Evolutionary conservation across 2,888 invertebrate species (phyloP).

Genomic region (Lasioglossum calceatum): DNA sequence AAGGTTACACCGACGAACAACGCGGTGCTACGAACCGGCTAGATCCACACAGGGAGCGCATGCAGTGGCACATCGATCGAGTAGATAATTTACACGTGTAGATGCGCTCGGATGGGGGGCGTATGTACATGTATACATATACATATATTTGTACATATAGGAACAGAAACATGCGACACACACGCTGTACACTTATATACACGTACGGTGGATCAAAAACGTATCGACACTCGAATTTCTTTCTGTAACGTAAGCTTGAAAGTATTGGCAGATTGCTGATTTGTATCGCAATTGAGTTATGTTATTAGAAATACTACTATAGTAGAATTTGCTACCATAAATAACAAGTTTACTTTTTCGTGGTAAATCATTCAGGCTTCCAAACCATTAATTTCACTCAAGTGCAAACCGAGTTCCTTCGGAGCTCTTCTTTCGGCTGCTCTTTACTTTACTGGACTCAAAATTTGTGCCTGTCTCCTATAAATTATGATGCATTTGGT

Average conservation of each 20-base stretch:
- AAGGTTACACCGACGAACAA: not conserved
- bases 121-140: conserved; percentile 15
- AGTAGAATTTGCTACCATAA: no score
- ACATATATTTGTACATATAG: conserved; percentile 29
- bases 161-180: conserved; percentile 63
- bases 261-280: not conserved
- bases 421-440: no score
- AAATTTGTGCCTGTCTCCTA: no score
- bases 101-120: not conserved
- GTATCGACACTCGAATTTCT: conserved; percentile 2
- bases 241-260: not conserved
- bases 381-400: not conserved
- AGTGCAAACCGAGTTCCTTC: no score
- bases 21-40: not conserved
- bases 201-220: conserved; percentile 8
- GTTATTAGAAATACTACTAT: no score
- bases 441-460: no score
- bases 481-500: no score
- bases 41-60: conserved; percentile 18
- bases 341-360: no score
- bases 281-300: not conserved
- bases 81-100: conserved; percentile 1
- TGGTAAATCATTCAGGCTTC: no score
- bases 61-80: conserved; percentile 53
- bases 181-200: conserved; percentile 58